phyloP scores from a whole-genome alignment of 2,797 vertebrate species.

The Phalanger gymnotis region DNA sequence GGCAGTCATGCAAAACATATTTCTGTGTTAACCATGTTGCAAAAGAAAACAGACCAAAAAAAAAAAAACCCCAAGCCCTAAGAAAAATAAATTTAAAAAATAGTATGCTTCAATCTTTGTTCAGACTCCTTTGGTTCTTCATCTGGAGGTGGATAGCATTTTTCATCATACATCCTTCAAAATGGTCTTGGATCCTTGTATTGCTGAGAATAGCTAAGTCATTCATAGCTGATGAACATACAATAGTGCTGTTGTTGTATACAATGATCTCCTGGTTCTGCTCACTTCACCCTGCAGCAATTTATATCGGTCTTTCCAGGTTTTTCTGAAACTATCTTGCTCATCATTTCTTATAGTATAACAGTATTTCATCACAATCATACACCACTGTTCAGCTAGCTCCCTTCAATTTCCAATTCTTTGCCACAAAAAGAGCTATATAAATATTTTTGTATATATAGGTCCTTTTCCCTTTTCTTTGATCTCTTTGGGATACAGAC shows the following conservation, averaged over 20 bases:
- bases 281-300: background rate
- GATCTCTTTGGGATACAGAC: background rate
- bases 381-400: background rate
- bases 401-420: background rate
- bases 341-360: background rate
- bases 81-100: background rate
- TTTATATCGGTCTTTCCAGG: background rate
- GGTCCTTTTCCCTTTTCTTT: background rate
- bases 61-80: background rate
- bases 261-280: background rate
- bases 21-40: background rate
- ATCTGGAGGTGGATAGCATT: background rate
- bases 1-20: background rate
- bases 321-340: background rate
- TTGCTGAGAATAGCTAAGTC: background rate
- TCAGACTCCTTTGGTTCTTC: background rate
- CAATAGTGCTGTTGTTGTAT: no score
- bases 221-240: background rate
- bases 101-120: background rate
- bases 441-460: background rate
- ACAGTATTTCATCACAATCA: background rate
- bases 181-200: background rate
- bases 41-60: background rate
- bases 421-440: background rate
- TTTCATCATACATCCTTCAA: background rate